A percentile compares a stretch with the other conserved stretches of the same genome.
Evolutionary conservation across 2,888 invertebrate species (phyloP).

Genomic region (Drosophila paranaensis): DNA sequence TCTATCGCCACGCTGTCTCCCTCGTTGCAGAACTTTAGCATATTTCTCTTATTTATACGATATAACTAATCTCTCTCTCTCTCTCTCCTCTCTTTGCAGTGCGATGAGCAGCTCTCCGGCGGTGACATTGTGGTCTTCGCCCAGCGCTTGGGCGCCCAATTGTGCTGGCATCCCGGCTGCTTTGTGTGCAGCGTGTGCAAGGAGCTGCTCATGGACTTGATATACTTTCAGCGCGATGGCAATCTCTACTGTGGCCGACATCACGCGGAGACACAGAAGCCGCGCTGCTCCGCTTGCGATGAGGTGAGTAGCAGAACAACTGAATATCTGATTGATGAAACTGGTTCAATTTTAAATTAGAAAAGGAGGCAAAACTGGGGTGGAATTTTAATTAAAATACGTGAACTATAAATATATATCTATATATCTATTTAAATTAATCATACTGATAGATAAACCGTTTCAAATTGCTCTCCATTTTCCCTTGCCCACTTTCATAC

Average conservation of each 20-base stretch:
- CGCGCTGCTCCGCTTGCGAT: constrained; percentile 98
- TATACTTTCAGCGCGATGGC: constrained; percentile 97
- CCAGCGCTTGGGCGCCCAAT: constrained; percentile 92
- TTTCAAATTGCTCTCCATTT: neutral
- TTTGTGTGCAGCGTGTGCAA: constrained; percentile 96
- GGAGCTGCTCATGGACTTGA: constrained; percentile 97
- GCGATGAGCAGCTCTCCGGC: constrained; percentile 92
- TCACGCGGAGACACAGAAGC: constrained; percentile 98
- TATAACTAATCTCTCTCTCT: constrained; percentile 18
- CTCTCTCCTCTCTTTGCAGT: constrained; percentile 86
- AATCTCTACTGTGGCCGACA: constrained; percentile 97
- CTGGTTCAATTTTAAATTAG: neutral
- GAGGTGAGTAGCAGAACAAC: constrained; percentile 89
- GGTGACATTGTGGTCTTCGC: constrained; percentile 97
- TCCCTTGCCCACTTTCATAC: neutral
- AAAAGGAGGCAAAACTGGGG: neutral
- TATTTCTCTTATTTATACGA: constrained; percentile 70
- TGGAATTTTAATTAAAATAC: neutral
- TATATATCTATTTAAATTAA: neutral
- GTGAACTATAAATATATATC: neutral
- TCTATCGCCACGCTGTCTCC: constrained; percentile 57
- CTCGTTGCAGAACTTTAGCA: constrained; percentile 56
- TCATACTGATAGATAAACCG: neutral
- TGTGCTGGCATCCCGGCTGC: constrained; percentile 98
- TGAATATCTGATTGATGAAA: constrained; percentile 3